These are phyloP conservation scores for Tetramorium simillimum DNA, from an alignment of 1,140 invertebrate species.

Conservation along the genomic window DNA sequence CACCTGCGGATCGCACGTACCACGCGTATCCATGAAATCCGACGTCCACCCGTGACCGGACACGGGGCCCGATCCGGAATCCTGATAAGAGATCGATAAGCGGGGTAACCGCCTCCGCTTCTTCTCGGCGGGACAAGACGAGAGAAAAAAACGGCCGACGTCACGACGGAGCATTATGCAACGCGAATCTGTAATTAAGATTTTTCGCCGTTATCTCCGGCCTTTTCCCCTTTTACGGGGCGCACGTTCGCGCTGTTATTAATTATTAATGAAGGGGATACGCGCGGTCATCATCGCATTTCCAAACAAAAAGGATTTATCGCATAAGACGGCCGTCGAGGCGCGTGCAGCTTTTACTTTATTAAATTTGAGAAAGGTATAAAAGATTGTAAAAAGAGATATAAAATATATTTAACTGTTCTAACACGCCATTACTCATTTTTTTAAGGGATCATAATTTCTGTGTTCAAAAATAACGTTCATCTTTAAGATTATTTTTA, in stretches of 20 bases:
- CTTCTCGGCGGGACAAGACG: slow-evolving; percentile 44
- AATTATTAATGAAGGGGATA: slow-evolving; percentile 52
- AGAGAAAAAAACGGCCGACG: slow-evolving; percentile 61
- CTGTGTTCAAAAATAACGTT: background rate
- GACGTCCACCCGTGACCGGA: slow-evolving; percentile 65
- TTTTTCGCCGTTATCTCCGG: slow-evolving; percentile 37
- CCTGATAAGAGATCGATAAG: slow-evolving; percentile 66
- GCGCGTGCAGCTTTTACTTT: background rate
- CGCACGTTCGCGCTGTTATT: slow-evolving; percentile 41
- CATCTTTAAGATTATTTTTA: background rate
- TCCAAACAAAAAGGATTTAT: slow-evolving; percentile 50
- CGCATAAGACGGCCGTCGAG: background rate
- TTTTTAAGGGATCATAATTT: background rate
- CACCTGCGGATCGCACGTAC: slow-evolving; percentile 71
- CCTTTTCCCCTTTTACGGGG: background rate
- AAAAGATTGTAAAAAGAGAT: background rate
- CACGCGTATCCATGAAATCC: slow-evolving; percentile 69
- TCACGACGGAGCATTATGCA: slow-evolving; percentile 59
- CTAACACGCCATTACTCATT: background rate
- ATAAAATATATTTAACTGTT: background rate
- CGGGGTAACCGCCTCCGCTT: slow-evolving; percentile 64
- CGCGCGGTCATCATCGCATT: slow-evolving; percentile 50
- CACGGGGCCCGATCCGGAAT: slow-evolving; percentile 47
- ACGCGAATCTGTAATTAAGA: slow-evolving; percentile 60
- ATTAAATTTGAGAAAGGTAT: background rate